These are phyloP conservation scores for Holocentrus rufus DNA, from an alignment of 2,797 vertebrate species.

Conservation along the genomic window DNA sequence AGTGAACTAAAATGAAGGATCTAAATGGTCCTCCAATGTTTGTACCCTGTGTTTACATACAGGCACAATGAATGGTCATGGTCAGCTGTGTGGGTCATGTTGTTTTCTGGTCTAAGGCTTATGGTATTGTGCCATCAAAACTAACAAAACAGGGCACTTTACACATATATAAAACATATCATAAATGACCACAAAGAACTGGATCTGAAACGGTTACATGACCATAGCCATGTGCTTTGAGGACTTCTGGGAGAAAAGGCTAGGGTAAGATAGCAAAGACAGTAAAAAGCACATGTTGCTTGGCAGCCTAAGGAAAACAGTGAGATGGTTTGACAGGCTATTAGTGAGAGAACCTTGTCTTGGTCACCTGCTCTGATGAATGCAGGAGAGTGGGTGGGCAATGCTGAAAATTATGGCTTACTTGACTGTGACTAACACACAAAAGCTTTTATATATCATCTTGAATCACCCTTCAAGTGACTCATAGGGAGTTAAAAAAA, in stretches of 20 bases:
- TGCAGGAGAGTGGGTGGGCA: slow-evolving; percentile 22
- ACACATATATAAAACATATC: slow-evolving; percentile 21
- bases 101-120: not conserved
- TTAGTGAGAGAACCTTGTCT: slow-evolving; percentile 39
- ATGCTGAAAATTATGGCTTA: slow-evolving; percentile 52
- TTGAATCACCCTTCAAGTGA: slow-evolving; percentile 30
- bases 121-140: not conserved
- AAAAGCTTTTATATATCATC: slow-evolving; percentile 47
- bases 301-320: not conserved
- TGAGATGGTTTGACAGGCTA: slow-evolving; percentile 29
- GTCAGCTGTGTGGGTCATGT: slow-evolving; percentile 8
- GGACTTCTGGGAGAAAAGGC: slow-evolving; percentile 31
- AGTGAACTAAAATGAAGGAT: not conserved
- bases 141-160: slow-evolving; percentile 15
- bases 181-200: slow-evolving; percentile 22
- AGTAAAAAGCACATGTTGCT: slow-evolving; percentile 14
- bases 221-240: slow-evolving; percentile 6
- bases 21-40: not conserved
- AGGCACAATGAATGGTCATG: not conserved
- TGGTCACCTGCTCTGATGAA: slow-evolving; percentile 21
- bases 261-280: slow-evolving; percentile 23
- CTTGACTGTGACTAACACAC: slow-evolving; percentile 57
- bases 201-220: slow-evolving; percentile 28
- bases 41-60: not conserved
- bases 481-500: slow-evolving; percentile 16